These are phyloP conservation scores for Enteromius argenteus DNA, from an alignment of 2,797 vertebrate species.

Conservation along the genomic window DNA sequence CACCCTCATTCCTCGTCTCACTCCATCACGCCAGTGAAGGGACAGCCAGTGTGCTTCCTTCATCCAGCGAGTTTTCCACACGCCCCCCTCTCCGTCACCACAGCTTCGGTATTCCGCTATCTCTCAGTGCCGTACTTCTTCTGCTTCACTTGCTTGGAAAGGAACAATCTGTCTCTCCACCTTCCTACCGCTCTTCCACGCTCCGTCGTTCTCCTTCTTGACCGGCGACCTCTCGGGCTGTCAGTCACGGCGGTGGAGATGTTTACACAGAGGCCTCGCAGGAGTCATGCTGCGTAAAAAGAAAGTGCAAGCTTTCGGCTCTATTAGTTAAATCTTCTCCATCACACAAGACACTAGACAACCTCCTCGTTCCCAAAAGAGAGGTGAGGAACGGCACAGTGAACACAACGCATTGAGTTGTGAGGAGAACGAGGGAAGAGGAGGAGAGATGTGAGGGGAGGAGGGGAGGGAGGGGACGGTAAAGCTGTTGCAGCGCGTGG, in stretches of 20 bases:
- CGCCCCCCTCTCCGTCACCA: constrained; percentile 58
- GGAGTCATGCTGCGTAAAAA: constrained; percentile 52
- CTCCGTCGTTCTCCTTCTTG: constrained; percentile 28
- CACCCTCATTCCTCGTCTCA: constrained; percentile 83
- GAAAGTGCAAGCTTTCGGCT: constrained; percentile 21
- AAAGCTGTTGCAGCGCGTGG: constrained; percentile 67
- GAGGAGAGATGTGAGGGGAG: constrained; percentile 44
- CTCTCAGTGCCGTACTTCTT: constrained; percentile 41
- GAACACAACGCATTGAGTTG: constrained; percentile 27
- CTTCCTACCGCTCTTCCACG: constrained; percentile 36
- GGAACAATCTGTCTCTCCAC: constrained; percentile 49
- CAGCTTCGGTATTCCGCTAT: constrained; percentile 50
- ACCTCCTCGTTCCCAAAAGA: constrained; percentile 35
- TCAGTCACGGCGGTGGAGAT: constrained; percentile 46
- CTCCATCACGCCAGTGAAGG: constrained; percentile 75
- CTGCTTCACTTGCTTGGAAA: constrained; percentile 50
- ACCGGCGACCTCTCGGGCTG: constrained; percentile 38
- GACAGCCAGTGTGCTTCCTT: constrained; percentile 75
- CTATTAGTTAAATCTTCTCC: constrained; percentile 5
- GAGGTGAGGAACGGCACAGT: constrained; percentile 14
- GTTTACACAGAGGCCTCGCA: constrained; percentile 49
- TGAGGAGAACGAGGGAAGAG: constrained; percentile 46
- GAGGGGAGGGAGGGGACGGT: constrained; percentile 53
- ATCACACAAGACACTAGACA: constrained; percentile 13
- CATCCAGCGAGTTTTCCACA: constrained; percentile 71